Evolutionary conservation across 2,888 invertebrate genomes (phyloP), one percentile per base, ranked within the genome.

Genomic region (Slavum lentiscoides): DNA sequence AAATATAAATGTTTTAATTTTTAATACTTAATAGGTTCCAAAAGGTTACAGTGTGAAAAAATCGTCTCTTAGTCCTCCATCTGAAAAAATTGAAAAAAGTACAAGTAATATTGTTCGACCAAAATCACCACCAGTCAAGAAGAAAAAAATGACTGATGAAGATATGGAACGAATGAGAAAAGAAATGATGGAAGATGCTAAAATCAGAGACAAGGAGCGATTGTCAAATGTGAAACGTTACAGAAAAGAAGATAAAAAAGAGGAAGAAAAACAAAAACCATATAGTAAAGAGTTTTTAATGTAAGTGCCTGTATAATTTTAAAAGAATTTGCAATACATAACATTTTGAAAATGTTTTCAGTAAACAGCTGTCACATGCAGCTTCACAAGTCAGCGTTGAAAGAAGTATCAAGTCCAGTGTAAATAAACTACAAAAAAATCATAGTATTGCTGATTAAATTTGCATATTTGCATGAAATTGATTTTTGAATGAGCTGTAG

Each of bases 331-430:
- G 2, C 7, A 62, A 80, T 74, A 64, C 43, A 55, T 55, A 43
- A 74, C n/a, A 21, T 6, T 5, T 23, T 76, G 82, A 76, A 58
- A 30, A 39, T 37, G 37, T 83, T 87, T 86, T 58, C 85, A 90
- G 90, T 82, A 91, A 91, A 84, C 90, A 94, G 86, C 88, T 93
- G 83, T 88, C 91, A 0, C 88, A 88, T 82, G 90, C 90, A 75
- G 91, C 91, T 0, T 89, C 90, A 83, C 89, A 89, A 37, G 91
- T 91, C 80, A 92, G 92, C 15, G 91, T 97, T 0, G 95, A 94
- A 85, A 91, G 92, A 83, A 90, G 97, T 84, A 92, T 97, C 73
- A 94, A 92, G 85, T 91, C 96, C 19, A 97, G 96, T 86, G 90
- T 94, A 66, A 94, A 96, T 86, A 94, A 94, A 85, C 94, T 97